Evolutionary conservation across 2,888 invertebrate genomes (phyloP).

Genomic region (Rotaria macrura): DNA sequence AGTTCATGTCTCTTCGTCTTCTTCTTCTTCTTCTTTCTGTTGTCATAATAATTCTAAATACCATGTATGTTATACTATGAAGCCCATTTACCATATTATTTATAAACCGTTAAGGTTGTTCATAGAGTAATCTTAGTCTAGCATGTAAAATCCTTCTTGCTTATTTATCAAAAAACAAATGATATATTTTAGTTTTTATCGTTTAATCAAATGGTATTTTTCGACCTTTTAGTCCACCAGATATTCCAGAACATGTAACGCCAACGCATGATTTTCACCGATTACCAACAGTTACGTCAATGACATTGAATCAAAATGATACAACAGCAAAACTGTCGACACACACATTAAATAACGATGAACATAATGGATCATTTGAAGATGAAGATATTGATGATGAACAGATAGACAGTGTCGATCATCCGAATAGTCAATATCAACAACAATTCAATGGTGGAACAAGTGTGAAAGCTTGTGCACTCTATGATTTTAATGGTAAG

Average conservation of each 20-base stretch:
- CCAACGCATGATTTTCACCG: neutral
- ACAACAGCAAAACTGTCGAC: neutral
- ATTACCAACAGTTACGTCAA: neutral
- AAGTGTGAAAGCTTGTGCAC: neutral
- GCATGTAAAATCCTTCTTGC: neutral
- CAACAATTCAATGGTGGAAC: neutral
- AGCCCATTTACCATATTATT: neutral
- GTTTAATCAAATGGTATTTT: too few relatives aligned
- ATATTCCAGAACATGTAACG: neutral
- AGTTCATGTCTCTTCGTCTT: neutral
- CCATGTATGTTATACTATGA: neutral
- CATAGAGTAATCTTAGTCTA: neutral
- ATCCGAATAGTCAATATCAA: neutral
- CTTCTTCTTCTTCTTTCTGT: neutral
- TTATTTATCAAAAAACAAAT: neutral
- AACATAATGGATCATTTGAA: slow-evolving; percentile 8
- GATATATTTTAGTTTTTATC: too few relatives aligned
- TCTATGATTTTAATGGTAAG: slow-evolving; percentile 15
- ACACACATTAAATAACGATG: neutral
- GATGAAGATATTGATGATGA: neutral
- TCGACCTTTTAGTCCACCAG: neutral
- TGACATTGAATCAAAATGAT: neutral
- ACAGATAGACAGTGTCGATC: neutral
- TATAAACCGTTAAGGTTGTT: neutral
- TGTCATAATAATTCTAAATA: neutral